phyloP scores from a whole-genome alignment of 2,113 vertebrate species.

The Uropsilus gracilis region DNA sequence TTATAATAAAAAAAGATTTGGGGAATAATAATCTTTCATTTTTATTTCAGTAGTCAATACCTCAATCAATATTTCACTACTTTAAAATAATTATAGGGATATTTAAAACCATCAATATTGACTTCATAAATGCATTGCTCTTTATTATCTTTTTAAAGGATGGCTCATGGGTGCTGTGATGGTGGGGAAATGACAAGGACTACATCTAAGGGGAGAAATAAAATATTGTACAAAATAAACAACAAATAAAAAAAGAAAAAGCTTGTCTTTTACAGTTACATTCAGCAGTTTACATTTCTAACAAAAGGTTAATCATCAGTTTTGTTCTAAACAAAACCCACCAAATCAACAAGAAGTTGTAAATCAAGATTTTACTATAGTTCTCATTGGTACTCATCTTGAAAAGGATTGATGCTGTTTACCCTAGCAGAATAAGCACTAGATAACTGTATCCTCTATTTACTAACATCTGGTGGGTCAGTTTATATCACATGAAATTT shows the following conservation, averaged over 20 bases:
- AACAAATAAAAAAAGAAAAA: background rate
- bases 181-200: no score
- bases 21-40: background rate
- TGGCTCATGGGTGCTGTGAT: no score
- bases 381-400: constrained; percentile 1
- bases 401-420: constrained; percentile 34
- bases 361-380: constrained; percentile 21
- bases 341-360: background rate
- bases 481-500: background rate
- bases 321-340: background rate
- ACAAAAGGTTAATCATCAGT: constrained; percentile 13
- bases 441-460: constrained; percentile 14
- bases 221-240: no score
- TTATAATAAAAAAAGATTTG: background rate
- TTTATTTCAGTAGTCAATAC: background rate
- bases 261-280: background rate
- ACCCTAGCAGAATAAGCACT: background rate
- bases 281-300: background rate
- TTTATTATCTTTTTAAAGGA: background rate
- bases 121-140: background rate
- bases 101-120: background rate
- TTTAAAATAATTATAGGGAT: background rate
- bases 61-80: background rate
- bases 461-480: constrained; percentile 12
- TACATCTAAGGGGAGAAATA: no score